These are phyloP conservation scores for Drosophila anomalata DNA, from an alignment of 2,888 invertebrate species.

Conservation along the genomic window DNA sequence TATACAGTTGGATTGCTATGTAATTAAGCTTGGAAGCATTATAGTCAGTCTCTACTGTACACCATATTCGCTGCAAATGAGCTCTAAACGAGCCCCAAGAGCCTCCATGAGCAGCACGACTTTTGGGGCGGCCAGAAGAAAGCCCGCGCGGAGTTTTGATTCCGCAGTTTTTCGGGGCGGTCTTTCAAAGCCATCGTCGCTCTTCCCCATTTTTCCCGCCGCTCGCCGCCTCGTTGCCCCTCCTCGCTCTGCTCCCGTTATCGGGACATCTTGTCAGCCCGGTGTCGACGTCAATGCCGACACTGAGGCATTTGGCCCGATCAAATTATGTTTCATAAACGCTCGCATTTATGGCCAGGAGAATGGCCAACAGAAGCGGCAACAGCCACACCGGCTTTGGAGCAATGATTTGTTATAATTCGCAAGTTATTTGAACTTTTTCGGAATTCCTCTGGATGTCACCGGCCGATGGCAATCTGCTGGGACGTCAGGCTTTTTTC, in stretches of 20 bases:
- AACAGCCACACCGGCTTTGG: constrained; percentile 5
- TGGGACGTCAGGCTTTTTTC: constrained; percentile 16
- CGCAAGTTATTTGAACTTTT: constrained; percentile 71
- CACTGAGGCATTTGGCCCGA: constrained; percentile 71
- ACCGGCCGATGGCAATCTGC: constrained; percentile 18
- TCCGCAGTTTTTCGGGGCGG: constrained; percentile 72
- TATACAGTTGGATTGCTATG: too few species aligned
- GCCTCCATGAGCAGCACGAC: constrained; percentile 21
- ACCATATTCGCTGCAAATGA: constrained; percentile 79
- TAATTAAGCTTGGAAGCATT: too few species aligned
- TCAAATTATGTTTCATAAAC: constrained; percentile 83
- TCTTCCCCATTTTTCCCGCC: constrained; percentile 37
- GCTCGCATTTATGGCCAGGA: constrained; percentile 77
- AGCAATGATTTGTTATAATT: constrained; percentile 82
- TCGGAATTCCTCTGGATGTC: constrained; percentile 35
- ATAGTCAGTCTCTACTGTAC: constrained; percentile 8
- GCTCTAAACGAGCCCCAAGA: constrained; percentile 73
- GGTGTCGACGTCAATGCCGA: constrained; percentile 62
- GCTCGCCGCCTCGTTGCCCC: neutral
- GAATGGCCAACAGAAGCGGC: constrained; percentile 48
- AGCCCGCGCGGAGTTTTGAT: constrained; percentile 52
- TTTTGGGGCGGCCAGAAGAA: constrained; percentile 55
- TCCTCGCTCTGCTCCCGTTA: constrained; percentile 17
- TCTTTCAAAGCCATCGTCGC: constrained; percentile 68
- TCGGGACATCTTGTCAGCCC: constrained; percentile 44